Percentiles rank a stretch among this genome's conserved stretches.
Conservation (phyloP, 2,888 invertebrate species). For the Acrobasis consociella region DNA sequence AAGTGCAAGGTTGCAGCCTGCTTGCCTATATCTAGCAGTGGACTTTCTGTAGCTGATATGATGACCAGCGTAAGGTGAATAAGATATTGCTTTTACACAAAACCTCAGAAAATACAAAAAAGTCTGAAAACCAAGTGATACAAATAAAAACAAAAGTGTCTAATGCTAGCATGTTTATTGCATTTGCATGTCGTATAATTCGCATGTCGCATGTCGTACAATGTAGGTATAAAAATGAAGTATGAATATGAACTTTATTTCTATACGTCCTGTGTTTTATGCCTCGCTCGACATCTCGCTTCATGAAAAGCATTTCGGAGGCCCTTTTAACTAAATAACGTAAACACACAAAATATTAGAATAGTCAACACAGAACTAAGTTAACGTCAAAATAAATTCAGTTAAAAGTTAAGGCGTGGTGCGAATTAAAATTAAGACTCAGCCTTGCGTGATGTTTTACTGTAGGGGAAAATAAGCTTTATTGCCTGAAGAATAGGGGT, state of each 20-base stretch:
- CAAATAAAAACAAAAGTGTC: too few relatives aligned
- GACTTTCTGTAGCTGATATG: too few relatives aligned
- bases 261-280: not conserved
- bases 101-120: too few relatives aligned
- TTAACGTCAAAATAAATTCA: conserved; percentile 9
- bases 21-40: too few relatives aligned
- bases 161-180: too few relatives aligned
- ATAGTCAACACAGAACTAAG: not conserved
- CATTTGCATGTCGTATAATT: too few relatives aligned
- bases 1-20: too few relatives aligned
- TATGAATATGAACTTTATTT: not conserved
- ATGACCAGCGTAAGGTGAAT: too few relatives aligned
- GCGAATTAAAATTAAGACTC: conserved; percentile 11
- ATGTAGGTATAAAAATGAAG: not conserved
- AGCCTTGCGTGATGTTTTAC: conserved; percentile 3
- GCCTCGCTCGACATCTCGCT: not conserved
- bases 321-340: not conserved
- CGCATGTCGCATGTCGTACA: too few relatives aligned
- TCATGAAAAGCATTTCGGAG: not conserved
- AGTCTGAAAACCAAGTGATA: too few relatives aligned
- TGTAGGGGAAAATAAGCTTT: not conserved
- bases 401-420: conserved; percentile 15
- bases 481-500: not conserved
- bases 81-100: too few relatives aligned
- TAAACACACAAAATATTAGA: conserved; percentile 7